Evolutionary conservation across 2,888 invertebrate species (phyloP).

Genomic region (Ophraella communa): DNA sequence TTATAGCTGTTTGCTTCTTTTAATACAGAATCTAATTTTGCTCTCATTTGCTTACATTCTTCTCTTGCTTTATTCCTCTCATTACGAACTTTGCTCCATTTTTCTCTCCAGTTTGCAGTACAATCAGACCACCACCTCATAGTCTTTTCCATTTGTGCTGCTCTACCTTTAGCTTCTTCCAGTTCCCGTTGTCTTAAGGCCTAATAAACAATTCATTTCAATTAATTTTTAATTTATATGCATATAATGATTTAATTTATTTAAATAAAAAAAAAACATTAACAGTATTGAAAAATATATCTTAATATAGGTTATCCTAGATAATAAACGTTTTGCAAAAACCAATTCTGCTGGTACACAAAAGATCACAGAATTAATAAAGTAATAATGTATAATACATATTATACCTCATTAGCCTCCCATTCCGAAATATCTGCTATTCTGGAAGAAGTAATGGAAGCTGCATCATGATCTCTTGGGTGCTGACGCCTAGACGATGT

Average conservation of each 20-base stretch:
- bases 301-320: no score
- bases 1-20: slow-evolving; percentile 79
- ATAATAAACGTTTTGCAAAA: no score
- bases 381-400: no score
- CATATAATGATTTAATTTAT: no score
- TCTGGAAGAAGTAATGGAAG: slow-evolving; percentile 65
- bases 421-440: slow-evolving; percentile 74
- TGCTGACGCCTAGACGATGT: slow-evolving; percentile 70
- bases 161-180: slow-evolving; percentile 92
- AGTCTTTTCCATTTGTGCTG: slow-evolving; percentile 98
- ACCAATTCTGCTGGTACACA: neutral
- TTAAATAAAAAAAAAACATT: no score
- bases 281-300: no score
- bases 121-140: slow-evolving; percentile 99
- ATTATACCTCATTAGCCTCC: slow-evolving; percentile 76
- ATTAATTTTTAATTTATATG: no score
- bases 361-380: neutral
- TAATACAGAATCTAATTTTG: slow-evolving; percentile 77
- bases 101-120: slow-evolving; percentile 94
- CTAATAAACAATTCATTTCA: slow-evolving; percentile 50
- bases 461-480: slow-evolving; percentile 68
- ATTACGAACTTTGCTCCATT: slow-evolving; percentile 93
- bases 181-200: slow-evolving; percentile 79
- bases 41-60: slow-evolving; percentile 82
- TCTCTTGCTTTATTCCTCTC: slow-evolving; percentile 93